phyloP scores from a whole-genome alignment of 2,797 vertebrate species.

The Acanthornis magna region DNA sequence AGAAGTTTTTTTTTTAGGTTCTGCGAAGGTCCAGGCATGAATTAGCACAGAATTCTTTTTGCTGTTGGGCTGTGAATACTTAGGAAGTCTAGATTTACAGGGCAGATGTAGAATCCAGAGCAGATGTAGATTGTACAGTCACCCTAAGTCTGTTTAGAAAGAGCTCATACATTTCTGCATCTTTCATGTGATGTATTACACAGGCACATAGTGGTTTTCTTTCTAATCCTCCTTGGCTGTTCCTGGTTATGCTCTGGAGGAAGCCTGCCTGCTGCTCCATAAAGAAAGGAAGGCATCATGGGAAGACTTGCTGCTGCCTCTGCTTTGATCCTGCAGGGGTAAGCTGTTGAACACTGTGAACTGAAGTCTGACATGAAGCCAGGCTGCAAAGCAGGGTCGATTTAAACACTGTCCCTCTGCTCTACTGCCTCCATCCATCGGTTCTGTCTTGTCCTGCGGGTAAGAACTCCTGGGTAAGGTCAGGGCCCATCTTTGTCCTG shows the following conservation, averaged over 20 bases:
- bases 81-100: not conserved
- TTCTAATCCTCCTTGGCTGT: not conserved
- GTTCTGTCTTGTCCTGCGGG: not conserved
- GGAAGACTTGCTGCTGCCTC: not conserved
- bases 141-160: not conserved
- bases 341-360: not conserved
- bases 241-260: not conserved
- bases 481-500: not conserved
- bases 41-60: not conserved
- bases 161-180: not conserved
- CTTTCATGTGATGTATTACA: not conserved
- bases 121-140: not conserved
- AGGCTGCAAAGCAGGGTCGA: not conserved
- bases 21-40: not conserved
- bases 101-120: not conserved
- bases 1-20: not conserved
- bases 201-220: not conserved
- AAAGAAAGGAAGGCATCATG: not conserved
- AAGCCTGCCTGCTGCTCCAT: not conserved
- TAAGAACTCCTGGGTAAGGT: not conserved
- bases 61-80: not conserved
- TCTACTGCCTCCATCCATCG: accelerated
- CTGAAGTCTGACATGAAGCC: not conserved
- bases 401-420: not conserved
- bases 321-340: not conserved